Base-by-base conservation (phyloP, 2,113 vertebrate genomes). In the Malurus elegans region DNA sequence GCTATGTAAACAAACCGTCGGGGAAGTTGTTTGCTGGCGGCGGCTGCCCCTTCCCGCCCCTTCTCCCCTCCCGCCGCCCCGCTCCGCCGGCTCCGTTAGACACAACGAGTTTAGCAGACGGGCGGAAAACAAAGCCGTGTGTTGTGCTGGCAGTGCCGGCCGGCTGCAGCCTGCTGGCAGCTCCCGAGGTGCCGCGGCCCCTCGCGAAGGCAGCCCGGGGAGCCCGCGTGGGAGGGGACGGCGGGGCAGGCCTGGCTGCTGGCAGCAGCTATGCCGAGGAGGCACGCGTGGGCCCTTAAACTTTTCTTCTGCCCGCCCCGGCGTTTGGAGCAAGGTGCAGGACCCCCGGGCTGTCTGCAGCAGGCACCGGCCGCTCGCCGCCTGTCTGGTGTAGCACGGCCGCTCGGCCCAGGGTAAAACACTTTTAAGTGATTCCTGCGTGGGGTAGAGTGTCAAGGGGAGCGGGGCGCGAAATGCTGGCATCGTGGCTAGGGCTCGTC, bases 1-100 rank as follows among this genome's bases (percentile, higher is more conserved):
- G 98, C 98, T 98, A 79, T 96, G 98, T 98, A 98, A 99, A 99
- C 98, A 98, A 97, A 83, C 92, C 76, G 82, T 94, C 24, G 25
- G 89, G 64, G 89, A 98, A 98, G 96, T 98, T 98, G 96, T 98
- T 97, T 96, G 97, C 94, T 95, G 94, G 32, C 92, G 76, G 87
- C 81, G 69, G 26, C 80, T 16, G 31, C 72, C 53, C 45, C 81
- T 78, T 81, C 86, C 69, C 88, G 83, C 90, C 94, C 47, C 67
- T 76, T n/a, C 56, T n/a, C 53, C 78, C 82, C 86, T 76, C 76
- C 81, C 53, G 71, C 88, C 81, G 51, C 82, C 83, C 53, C 70
- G 32, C 66, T 70, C n/a, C 58, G 56, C 86, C 47, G 62, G 79
- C 93, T 86, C 65, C 82, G 82, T 97, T 95, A 90, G 94, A 95